Conservation (phyloP, 1,140 invertebrate species). For the Papilio dardanus region DNA sequence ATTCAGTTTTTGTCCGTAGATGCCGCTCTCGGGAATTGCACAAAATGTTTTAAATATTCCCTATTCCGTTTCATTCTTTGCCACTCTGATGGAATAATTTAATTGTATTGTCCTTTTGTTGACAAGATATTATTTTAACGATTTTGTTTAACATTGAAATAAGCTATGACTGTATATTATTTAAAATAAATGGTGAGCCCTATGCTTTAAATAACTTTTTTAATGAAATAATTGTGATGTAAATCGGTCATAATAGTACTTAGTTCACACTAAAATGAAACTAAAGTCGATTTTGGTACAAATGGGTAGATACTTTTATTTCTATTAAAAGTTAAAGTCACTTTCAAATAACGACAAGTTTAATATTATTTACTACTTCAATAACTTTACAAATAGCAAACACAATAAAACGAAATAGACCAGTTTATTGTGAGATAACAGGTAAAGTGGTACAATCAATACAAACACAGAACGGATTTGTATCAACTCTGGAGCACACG, state of each 20-base stretch:
- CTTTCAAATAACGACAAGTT: no score
- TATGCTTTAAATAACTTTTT: neutral
- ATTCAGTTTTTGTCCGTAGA: conserved; percentile 59
- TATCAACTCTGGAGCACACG: conserved; percentile 51
- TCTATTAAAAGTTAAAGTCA: no score
- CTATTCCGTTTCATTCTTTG: conserved; percentile 19
- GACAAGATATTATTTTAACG: neutral
- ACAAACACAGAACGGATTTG: conserved; percentile 46
- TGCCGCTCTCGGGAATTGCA: conserved; percentile 52
- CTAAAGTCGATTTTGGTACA: no score
- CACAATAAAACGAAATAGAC: neutral
- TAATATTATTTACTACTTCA: neutral
- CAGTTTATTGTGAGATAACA: neutral
- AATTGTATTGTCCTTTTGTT: conserved; percentile 20
- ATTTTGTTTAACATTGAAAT: neutral
- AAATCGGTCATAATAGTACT: no score
- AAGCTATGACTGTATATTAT: neutral
- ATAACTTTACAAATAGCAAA: neutral
- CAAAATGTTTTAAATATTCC: conserved; percentile 52
- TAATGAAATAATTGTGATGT: no score
- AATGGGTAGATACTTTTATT: no score
- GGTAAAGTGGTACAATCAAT: neutral
- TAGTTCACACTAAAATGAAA: no score
- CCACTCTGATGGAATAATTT: conserved; percentile 37
- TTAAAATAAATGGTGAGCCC: neutral